Percentiles rank a stretch among this genome's conserved stretches.
Evolutionary conservation across 2,797 vertebrate species (phyloP).

Genomic region (Ispidina lecontei): DNA sequence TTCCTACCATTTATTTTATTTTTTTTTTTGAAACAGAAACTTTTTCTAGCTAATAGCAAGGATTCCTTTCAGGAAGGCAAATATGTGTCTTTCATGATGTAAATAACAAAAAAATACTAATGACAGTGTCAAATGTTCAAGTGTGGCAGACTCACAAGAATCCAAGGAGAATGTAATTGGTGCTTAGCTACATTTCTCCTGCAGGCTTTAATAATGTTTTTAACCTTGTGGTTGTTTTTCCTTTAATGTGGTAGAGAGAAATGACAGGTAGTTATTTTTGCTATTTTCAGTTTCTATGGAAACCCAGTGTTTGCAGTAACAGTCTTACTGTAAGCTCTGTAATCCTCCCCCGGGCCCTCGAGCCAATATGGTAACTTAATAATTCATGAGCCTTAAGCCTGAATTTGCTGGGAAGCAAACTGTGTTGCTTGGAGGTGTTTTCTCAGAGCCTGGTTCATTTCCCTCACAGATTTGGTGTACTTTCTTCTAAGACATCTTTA

Average conservation of each 20-base stretch:
- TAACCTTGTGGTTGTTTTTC: constrained; percentile 29
- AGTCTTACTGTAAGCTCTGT: constrained; percentile 43
- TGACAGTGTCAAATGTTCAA: neutral
- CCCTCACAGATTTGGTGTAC: constrained; percentile 40
- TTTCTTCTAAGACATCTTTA: constrained; percentile 46
- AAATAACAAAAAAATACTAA: neutral
- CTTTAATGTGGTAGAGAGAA: constrained; percentile 16
- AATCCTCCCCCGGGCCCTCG: constrained; percentile 29
- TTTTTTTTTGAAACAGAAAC: neutral
- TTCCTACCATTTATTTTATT: neutral
- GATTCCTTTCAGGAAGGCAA: neutral
- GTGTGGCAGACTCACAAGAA: neutral
- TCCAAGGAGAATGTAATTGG: neutral
- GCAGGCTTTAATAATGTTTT: constrained; percentile 8
- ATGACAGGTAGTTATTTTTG: constrained; percentile 63
- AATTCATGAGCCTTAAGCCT: constrained; percentile 47
- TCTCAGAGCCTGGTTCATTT: constrained; percentile 54
- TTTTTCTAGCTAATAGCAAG: neutral
- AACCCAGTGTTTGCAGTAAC: constrained; percentile 53
- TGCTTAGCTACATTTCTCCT: constrained; percentile 20
- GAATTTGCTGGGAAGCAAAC: constrained; percentile 44
- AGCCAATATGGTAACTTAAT: constrained; percentile 57
- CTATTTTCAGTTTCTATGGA: constrained; percentile 67
- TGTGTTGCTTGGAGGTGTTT: constrained; percentile 41
- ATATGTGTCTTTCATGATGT: neutral